Conservation (phyloP, 2,888 invertebrate species). For the Epinotia nisella region DNA sequence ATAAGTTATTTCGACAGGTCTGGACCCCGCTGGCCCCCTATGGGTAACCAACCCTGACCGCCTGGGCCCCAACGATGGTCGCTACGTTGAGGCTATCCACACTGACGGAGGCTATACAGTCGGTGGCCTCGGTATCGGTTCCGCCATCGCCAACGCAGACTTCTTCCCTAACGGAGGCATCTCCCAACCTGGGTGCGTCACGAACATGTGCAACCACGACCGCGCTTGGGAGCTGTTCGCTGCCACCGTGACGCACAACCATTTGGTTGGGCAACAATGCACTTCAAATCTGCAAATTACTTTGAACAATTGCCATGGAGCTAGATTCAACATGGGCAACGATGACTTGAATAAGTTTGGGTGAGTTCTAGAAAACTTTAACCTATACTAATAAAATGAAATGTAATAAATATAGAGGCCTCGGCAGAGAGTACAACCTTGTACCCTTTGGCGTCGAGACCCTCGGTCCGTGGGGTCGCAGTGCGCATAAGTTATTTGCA, state of each 20-base stretch:
- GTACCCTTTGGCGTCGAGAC: too few relatives aligned
- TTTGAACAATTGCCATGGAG: slow-evolving; percentile 58
- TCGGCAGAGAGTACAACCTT: too few relatives aligned
- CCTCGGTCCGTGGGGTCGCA: too few relatives aligned
- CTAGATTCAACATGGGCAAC: slow-evolving; percentile 60
- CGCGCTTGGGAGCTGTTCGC: slow-evolving; percentile 64
- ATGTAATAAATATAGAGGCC: too few relatives aligned
- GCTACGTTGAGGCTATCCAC: slow-evolving; percentile 55
- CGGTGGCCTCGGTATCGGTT: slow-evolving; percentile 77
- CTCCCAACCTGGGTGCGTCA: slow-evolving; percentile 62
- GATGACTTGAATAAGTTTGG: slow-evolving; percentile 58
- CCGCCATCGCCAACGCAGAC: slow-evolving; percentile 79
- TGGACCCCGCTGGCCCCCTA: slow-evolving; percentile 79
- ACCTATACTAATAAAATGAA: too few relatives aligned
- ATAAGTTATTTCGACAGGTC: slow-evolving; percentile 50
- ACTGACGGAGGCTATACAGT: slow-evolving; percentile 61
- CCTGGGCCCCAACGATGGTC: slow-evolving; percentile 39
- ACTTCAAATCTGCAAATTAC: slow-evolving; percentile 51
- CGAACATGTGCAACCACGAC: slow-evolving; percentile 62
- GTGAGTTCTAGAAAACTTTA: slow-evolving; percentile 49
- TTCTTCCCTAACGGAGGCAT: slow-evolving; percentile 84
- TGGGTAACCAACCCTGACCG: slow-evolving; percentile 54
- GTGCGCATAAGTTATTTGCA: too few relatives aligned
- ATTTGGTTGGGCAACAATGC: slow-evolving; percentile 58
- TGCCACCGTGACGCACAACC: slow-evolving; percentile 58